phyloP scores from a whole-genome alignment of 2,888 invertebrate species.

The Sphaerophoria rueppellii region DNA sequence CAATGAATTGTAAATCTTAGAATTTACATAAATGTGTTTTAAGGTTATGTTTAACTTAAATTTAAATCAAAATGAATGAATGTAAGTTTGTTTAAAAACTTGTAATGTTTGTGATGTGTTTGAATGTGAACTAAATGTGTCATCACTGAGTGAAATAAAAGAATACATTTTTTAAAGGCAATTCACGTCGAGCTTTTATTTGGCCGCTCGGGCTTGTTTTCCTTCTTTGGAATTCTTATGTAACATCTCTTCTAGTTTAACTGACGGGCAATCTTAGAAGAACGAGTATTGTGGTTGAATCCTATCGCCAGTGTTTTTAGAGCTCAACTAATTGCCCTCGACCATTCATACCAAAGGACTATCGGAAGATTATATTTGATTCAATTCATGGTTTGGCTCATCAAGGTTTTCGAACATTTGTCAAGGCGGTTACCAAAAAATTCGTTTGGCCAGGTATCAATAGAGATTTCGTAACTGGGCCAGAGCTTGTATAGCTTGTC shows the following conservation, averaged over 20 bases:
- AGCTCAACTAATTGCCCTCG: background rate
- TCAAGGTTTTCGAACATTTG: background rate
- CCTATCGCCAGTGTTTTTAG: no score
- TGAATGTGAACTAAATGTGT: constrained; percentile 19
- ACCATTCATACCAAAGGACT: constrained; percentile 18
- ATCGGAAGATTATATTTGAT: constrained; percentile 14
- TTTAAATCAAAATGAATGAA: background rate
- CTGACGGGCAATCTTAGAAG: no score
- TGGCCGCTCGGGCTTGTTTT: no score
- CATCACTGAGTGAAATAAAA: constrained; percentile 56
- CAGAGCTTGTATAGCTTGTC: constrained; percentile 17
- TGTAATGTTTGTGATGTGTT: background rate
- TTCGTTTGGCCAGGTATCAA: constrained; percentile 45
- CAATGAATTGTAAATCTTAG: no score
- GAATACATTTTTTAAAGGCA: background rate
- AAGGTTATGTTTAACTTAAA: background rate
- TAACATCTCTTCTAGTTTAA: no score
- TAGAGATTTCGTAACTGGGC: constrained; percentile 46
- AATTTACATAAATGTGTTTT: background rate
- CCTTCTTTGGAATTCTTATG: no score
- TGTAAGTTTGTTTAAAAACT: constrained; percentile 1
- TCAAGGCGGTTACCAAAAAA: constrained; percentile 14
- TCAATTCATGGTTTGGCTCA: constrained; percentile 31
- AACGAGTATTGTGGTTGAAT: no score
- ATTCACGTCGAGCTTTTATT: no score